These are phyloP conservation scores for Druon quercuslanigerum DNA, from an alignment of 1,140 invertebrate genomes.

Conservation along the genomic window DNA sequence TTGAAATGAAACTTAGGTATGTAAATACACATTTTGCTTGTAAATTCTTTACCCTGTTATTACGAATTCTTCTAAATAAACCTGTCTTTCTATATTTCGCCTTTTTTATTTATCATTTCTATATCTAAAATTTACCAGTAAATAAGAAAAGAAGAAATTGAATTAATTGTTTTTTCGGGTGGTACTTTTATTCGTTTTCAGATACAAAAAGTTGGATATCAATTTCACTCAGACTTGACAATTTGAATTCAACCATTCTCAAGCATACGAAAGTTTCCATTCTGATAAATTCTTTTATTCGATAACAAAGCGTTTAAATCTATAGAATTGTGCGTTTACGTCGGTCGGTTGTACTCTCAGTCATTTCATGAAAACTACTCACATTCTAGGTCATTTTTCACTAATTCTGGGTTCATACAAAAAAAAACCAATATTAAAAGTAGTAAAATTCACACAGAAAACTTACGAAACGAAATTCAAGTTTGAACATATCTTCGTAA, in stretches of 20 bases:
- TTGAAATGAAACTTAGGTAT: no score
- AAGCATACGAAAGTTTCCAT: neutral
- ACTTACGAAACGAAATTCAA: no score
- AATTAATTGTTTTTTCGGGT: neutral
- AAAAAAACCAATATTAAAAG: no score
- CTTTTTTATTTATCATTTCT: neutral
- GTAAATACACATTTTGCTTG: no score
- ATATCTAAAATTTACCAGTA: neutral
- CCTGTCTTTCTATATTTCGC: neutral
- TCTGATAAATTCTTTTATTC: slow-evolving; percentile 24
- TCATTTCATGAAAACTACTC: neutral
- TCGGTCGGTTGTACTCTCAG: neutral
- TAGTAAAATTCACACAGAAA: no score
- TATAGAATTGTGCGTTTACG: slow-evolving; percentile 21
- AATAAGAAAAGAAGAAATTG: neutral
- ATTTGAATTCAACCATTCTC: slow-evolving; percentile 2
- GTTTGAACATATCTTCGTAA: no score
- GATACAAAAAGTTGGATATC: neutral
- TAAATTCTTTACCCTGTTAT: neutral
- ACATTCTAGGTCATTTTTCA: neutral
- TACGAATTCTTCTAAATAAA: neutral
- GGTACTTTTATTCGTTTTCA: slow-evolving; percentile 6
- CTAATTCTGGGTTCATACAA: neutral
- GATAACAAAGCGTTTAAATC: slow-evolving; percentile 17
- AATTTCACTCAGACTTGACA: neutral